Conservation (phyloP, 2,797 vertebrate species). For the Enteromius anoplus region DNA sequence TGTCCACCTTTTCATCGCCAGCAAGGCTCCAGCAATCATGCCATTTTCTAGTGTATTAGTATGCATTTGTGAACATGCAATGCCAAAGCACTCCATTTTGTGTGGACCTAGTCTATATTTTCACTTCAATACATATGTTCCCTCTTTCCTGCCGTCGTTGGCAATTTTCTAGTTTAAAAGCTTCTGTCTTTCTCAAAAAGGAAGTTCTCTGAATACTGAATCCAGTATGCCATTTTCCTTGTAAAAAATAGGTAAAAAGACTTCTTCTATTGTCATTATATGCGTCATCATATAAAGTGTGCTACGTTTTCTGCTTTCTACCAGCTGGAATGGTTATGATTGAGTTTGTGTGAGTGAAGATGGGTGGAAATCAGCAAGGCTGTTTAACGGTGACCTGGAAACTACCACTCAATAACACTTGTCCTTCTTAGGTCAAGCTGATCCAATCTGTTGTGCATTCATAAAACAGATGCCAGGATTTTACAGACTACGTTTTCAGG, state of each 20-base stretch:
- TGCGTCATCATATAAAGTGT: background rate
- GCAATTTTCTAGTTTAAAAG: constrained; percentile 8
- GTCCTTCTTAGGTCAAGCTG: background rate
- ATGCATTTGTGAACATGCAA: background rate
- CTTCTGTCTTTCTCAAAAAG: background rate
- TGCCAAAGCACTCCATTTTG: background rate
- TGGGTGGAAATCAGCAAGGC: background rate
- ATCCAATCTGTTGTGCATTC: background rate
- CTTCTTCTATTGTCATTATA: constrained; percentile 2
- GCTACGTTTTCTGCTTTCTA: background rate
- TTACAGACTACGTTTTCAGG: background rate
- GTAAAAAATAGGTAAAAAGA: background rate
- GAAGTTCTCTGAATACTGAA: background rate
- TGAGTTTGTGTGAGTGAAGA: background rate
- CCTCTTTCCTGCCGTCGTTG: background rate
- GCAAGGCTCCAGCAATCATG: constrained; percentile 12
- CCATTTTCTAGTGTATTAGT: background rate
- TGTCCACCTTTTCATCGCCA: constrained; percentile 21
- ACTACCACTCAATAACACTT: background rate
- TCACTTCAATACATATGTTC: background rate
- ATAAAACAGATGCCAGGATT: background rate
- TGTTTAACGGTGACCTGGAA: background rate
- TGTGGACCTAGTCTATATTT: background rate
- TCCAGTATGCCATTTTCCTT: background rate
- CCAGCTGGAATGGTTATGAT: background rate